phyloP scores from a whole-genome alignment of 2,797 vertebrate genomes.

The Thaleichthys pacificus region DNA sequence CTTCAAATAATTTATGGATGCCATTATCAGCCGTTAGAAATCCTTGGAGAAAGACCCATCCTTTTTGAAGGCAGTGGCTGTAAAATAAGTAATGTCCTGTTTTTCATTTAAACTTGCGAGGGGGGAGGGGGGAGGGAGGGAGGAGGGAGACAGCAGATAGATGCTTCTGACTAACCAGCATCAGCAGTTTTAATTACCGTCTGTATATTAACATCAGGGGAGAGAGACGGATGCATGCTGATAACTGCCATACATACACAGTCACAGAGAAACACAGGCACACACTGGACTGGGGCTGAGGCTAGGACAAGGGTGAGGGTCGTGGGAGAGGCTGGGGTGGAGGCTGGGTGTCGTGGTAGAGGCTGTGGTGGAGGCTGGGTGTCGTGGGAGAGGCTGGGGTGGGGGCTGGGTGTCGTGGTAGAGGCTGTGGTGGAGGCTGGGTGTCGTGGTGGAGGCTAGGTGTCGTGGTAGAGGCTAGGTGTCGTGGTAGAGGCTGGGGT shows the following conservation, averaged over 20 bases:
- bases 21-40: conserved; percentile 25
- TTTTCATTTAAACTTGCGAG: conserved; percentile 67
- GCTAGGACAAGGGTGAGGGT: no score
- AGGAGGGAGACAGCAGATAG: conserved; percentile 64
- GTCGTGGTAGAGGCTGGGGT: no score
- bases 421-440: no score
- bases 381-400: no score
- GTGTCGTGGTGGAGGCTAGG: no score
- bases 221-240: conserved; percentile 33
- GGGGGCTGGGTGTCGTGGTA: no score
- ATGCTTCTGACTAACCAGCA: conserved; percentile 64
- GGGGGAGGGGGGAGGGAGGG: neutral
- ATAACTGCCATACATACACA: neutral
- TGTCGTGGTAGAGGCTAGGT: no score
- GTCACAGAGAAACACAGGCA: conserved; percentile 4
- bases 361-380: no score
- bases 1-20: conserved; percentile 2
- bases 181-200: conserved; percentile 70
- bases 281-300: neutral
- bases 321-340: no score
- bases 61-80: conserved; percentile 61
- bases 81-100: conserved; percentile 51
- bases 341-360: no score
- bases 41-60: conserved; percentile 38
- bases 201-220: conserved; percentile 61